Conservation (phyloP, 1,140 invertebrate genomes). For the Microplitis mediator region DNA sequence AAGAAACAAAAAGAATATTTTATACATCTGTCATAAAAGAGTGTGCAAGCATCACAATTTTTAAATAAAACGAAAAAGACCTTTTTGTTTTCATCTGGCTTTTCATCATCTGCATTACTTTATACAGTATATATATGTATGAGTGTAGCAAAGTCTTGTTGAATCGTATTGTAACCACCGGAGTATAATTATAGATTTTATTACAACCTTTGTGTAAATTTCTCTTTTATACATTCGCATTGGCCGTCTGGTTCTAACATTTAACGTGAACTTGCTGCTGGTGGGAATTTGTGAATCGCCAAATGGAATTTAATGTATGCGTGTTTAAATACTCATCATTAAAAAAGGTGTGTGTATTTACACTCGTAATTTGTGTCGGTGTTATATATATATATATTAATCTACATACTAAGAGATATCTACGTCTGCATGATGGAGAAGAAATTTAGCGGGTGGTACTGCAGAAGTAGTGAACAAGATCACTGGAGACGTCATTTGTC, state of each 20-base stretch:
- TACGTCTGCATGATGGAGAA: too few relatives aligned
- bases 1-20: background rate
- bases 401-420: too few relatives aligned
- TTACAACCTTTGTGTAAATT: constrained; percentile 21
- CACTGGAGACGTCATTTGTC: too few relatives aligned
- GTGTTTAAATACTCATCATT: background rate
- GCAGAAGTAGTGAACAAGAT: too few relatives aligned
- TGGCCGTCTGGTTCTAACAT: constrained; percentile 11
- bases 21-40: background rate
- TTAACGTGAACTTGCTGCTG: background rate
- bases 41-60: background rate
- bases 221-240: background rate
- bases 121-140: background rate
- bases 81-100: background rate
- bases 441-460: too few relatives aligned
- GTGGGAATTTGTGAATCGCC: background rate
- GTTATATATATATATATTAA: too few relatives aligned
- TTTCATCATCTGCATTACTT: background rate
- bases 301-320: background rate
- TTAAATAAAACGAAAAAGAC: background rate
- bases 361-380: too few relatives aligned
- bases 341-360: too few relatives aligned
- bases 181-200: constrained; percentile 22
- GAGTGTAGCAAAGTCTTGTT: background rate
- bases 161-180: background rate